Evolutionary conservation across 2,888 invertebrate genomes (phyloP), one percentile per base, ranked within the genome.

Genomic region (Noctua fimbriata): DNA sequence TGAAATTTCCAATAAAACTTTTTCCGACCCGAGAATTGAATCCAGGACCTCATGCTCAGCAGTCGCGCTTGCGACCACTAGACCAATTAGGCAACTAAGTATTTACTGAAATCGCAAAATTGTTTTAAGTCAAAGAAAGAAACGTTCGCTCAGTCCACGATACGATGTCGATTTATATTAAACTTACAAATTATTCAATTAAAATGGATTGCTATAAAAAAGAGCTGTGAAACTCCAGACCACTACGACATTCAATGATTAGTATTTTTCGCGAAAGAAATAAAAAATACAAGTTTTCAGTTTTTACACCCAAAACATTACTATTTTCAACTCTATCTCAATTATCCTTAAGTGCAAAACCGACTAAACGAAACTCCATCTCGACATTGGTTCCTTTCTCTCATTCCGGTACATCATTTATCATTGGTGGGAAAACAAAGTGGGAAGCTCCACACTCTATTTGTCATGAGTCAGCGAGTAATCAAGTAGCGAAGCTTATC

Each of bases 381-480:
- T n/a, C 36, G 7, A 55, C 28, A 71, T 60, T 41, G 49, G 18
- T 66, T 67, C 24, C 21, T 47, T 67, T 67, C 28, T 41, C 7
- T 9, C 41, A 14, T 82, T 52, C 10, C 44, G 24, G 47, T 69
- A 69, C n/a, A 80, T 74, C 73, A 80, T 82, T 82, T 65, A 80
- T 82, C 84, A 84, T 84, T 77, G 52, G 36, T 7, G 24, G 69
- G 49, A 28, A 71, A 69, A 82, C 82, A 73, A 80, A 69, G 84
- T 80, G 84, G 18, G 41, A 80, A 69, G 63, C 14, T 65, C 55
- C 69, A 58, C 82, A 73, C 82, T 79, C 84, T 69, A 84, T 84
- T 84, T 80, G 84, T 84, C 82, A 84, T 84, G 82, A 82, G 36
- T 84, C 82, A 55, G 84, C 82, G 24, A 44, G 49, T 74, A 58